phyloP scores from a whole-genome alignment of 2,888 invertebrate genomes.

The Zootermopsis nevadensis region DNA sequence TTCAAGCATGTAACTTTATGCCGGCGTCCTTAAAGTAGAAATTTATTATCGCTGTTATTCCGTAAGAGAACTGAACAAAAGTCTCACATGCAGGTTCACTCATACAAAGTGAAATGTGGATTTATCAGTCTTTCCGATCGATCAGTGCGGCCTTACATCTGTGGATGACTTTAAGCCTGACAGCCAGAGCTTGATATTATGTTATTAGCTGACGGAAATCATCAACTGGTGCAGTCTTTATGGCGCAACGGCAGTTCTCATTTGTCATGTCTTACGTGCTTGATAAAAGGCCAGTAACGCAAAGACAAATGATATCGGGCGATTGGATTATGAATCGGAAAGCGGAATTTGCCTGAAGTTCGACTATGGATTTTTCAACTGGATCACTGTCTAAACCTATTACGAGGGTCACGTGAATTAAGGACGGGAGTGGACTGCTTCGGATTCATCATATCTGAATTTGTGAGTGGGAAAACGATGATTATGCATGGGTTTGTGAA shows the following conservation, averaged over 20 bases:
- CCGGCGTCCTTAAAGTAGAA: neutral
- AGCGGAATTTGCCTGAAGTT: too few species aligned
- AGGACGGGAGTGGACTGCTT: too few species aligned
- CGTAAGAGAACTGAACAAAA: neutral
- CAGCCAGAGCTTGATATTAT: neutral
- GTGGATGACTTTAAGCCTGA: slow-evolving; percentile 5
- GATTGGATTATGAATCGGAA: neutral
- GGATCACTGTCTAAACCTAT: too few species aligned
- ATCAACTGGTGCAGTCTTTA: neutral
- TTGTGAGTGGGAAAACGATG: too few species aligned
- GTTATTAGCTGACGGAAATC: neutral
- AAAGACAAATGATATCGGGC: neutral
- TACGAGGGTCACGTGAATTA: too few species aligned
- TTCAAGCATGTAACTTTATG: neutral
- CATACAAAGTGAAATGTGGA: neutral
- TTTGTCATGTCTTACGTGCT: neutral
- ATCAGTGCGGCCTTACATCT: neutral
- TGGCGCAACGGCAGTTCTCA: neutral
- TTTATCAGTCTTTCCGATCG: neutral
- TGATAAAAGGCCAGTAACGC: neutral
- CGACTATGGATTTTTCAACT: too few species aligned
- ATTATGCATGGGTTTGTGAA: too few species aligned
- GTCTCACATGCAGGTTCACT: neutral
- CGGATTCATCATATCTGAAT: too few species aligned
- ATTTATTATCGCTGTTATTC: slow-evolving; percentile 17